These are phyloP conservation scores for Rhinoptilus africanus DNA, from an alignment of 2,113 vertebrate species.

Conservation along the genomic window DNA sequence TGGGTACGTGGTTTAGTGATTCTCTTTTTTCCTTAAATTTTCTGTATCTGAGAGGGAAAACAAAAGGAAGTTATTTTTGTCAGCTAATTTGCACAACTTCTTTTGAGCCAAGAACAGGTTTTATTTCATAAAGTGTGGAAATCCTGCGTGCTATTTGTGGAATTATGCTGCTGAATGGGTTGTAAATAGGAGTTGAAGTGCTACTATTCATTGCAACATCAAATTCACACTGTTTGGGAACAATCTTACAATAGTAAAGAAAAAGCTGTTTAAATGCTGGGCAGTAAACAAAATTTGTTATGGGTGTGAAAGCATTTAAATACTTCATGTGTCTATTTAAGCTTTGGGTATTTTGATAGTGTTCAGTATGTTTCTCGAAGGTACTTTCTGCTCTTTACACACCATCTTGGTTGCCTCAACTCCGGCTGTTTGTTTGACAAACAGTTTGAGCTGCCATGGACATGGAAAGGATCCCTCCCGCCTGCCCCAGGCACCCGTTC, in stretches of 20 bases:
- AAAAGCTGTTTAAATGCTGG: conserved; percentile 63
- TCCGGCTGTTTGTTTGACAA: conserved; percentile 62
- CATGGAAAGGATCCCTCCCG: neutral
- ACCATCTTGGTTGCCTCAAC: conserved; percentile 56
- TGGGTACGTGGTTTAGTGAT: neutral
- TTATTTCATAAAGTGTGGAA: conserved; percentile 32
- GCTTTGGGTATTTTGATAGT: conserved; percentile 43
- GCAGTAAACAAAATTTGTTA: conserved; percentile 60
- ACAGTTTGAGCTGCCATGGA: conserved; percentile 48
- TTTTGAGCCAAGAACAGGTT: conserved; percentile 37
- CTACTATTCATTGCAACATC: conserved; percentile 48
- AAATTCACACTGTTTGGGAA: conserved; percentile 61
- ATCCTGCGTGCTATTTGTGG: conserved; percentile 19
- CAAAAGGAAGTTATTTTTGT: conserved; percentile 19
- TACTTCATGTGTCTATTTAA: conserved; percentile 55
- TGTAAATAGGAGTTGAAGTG: conserved; percentile 50
- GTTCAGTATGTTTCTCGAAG: conserved; percentile 47
- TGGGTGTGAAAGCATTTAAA: conserved; percentile 62
- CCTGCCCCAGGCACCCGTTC: conserved; percentile 20
- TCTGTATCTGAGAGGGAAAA: neutral
- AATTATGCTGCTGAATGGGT: conserved; percentile 37
- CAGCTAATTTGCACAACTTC: conserved; percentile 31
- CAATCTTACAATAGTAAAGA: conserved; percentile 45
- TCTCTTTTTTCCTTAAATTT: neutral
- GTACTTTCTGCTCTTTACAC: conserved; percentile 56